Base-by-base conservation (phyloP, 1,140 invertebrate genomes). In the Drosophila nannoptera region DNA sequence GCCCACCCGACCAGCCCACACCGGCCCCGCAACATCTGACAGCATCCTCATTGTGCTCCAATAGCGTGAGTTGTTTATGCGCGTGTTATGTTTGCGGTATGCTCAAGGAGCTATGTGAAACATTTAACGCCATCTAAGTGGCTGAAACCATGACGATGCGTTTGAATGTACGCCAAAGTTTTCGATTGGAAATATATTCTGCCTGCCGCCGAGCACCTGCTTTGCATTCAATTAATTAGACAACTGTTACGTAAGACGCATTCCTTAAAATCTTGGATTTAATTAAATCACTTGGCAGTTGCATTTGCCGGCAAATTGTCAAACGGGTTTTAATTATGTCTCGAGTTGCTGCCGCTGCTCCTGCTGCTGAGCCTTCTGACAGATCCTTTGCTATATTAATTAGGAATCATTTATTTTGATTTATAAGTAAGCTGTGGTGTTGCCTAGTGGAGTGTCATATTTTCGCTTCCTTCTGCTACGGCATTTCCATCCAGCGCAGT, bases 61-160 rank as follows among this genome's bases (percentile, higher is more conserved):
- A 60, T 38, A 52, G 59, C 60, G 59, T 49, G 59, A 69, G 59
- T 60, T 69, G 52, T 56, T 69, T 64, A 69, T 56, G 61, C 53
- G 77, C 71, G 49, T 75, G 78, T 78, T 78, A 48, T 69, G 75
- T 68, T 75, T 67, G 78, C 48, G 72, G 80, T 71, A 82, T 82
- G 73, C 69, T 75, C 33, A 22, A 43, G 50, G 64, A 66, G 72
- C 66, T 76, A 80, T 78, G 78, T 61, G 67, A 78, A 78, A 69
- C 72, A 82, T 84, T 64, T 73, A 69, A 78, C 78, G 72, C 75
- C 72, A 56, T 65, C 48, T 71, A 78, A 66, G 66, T 60, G 68
- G 61, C 62, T 69, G 61, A 53, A 11, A 7, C 22, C 22, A 35
- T 12, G 32, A 45, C 16, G 16, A 43, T 32, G 22, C 56, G 43